Base-by-base conservation (phyloP, 2,113 vertebrate genomes). In the Campylomormyrus numenius region DNA sequence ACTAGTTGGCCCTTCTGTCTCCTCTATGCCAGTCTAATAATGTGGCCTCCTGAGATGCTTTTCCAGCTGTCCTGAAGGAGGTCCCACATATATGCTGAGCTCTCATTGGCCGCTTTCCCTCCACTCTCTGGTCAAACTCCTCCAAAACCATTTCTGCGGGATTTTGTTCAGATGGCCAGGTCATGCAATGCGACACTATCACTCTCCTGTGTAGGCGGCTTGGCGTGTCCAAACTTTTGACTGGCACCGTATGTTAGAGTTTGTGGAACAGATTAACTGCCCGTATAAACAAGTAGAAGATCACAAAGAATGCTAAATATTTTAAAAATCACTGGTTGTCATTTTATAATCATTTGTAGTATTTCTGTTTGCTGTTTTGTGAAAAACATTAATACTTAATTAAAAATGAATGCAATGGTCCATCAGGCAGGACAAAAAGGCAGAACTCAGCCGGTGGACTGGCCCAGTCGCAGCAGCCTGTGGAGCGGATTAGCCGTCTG, bases 401-500 rank as follows among this genome's bases (percentile, higher is more conserved):
- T 52, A 53, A 87, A 52, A 88, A 88, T 88, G 8, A 21, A 45
- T 39, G 86, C 35, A 19, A 42, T 35, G 31, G 48, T 19, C 50
- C 45, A 11, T 39, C 27, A 74, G 48, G n/a, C 48, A 5, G 88
- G 48, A 88, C 70, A 48, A 52, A 31, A 27, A 90, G n/a, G 21
- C 58, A n/a, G 42, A 15, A 27, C 48, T 88, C 86, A 53, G 17
- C 5, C 48, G 17, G 9, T 35, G 50, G 48, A 39, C 39, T 48
- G 66, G 49, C 49, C 48, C 66, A 70, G 74, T 88, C 31, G 42
- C 35, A 49, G 66, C 21, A 15, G 66, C 27, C 83, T 84, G 84
- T 84, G 85, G 89, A 89, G 89, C 50, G 90, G 91, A 92, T 92
- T 91, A 90, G 39, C 27, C 85, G 84, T 46, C 90, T 91, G 89